These are phyloP conservation scores for Sepioteuthis lessoniana DNA, from an alignment of 2,888 invertebrate species.

Conservation along the genomic window DNA sequence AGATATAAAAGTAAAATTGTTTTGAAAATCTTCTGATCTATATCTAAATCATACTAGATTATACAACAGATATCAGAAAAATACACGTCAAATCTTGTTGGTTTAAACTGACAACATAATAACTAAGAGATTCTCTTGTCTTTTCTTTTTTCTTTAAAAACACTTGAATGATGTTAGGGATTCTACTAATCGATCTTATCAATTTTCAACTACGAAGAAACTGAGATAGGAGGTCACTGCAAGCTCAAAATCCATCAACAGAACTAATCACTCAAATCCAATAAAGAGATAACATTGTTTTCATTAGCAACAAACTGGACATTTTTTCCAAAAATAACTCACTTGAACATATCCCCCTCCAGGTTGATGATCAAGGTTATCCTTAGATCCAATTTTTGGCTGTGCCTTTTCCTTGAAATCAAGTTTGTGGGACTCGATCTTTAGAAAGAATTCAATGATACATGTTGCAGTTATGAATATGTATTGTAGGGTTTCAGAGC, in stretches of 20 bases:
- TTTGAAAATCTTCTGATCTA: neutral
- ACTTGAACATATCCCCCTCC: constrained; percentile 56
- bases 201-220: neutral
- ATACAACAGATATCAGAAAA: neutral
- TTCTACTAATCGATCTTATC: neutral
- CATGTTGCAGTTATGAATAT: neutral
- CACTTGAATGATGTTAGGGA: neutral
- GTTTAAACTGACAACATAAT: neutral
- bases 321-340: neutral
- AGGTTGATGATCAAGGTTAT: constrained; percentile 58
- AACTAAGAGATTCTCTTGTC: neutral
- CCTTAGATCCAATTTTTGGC: constrained; percentile 61
- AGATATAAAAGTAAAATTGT: neutral
- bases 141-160: neutral
- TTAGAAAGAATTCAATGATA: neutral
- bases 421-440: constrained; percentile 58
- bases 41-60: neutral
- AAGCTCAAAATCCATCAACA: neutral
- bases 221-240: neutral
- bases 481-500: neutral
- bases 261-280: neutral
- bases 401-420: constrained; percentile 58
- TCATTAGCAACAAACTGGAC: constrained; percentile 42
- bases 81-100: neutral
- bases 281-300: neutral